Percentiles rank a stretch among this genome's conserved stretches.
These are phyloP conservation scores for Coptodon bakossiorum DNA, from an alignment of 2,113 vertebrate genomes.

Conservation along the genomic window DNA sequence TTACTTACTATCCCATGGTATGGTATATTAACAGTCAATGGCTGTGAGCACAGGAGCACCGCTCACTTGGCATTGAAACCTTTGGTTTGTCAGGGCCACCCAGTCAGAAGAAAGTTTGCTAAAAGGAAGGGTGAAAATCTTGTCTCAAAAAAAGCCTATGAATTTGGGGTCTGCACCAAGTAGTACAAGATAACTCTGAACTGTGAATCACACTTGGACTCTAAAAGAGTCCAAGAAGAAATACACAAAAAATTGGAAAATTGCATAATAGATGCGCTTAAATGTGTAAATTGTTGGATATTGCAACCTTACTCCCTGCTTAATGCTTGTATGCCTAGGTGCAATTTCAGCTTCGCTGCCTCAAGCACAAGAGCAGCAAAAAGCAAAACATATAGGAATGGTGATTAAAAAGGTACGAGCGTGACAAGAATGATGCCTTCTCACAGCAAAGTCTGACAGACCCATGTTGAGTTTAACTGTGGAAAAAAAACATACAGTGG, in stretches of 20 bases:
- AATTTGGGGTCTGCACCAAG: neutral
- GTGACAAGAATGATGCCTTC: neutral
- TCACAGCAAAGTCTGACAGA: neutral
- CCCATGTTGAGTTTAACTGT: neutral
- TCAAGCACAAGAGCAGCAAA: neutral
- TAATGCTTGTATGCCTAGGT: neutral
- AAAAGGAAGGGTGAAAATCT: neutral
- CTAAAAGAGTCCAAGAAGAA: neutral
- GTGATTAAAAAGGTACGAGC: neutral
- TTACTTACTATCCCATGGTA: neutral
- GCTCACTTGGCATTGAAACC: neutral
- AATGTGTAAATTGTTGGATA: neutral
- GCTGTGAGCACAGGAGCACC: neutral
- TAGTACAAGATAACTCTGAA: neutral
- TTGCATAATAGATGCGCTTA: neutral
- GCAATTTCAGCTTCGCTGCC: neutral
- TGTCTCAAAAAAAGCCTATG: neutral
- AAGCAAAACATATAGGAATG: neutral
- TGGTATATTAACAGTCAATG: too few species aligned
- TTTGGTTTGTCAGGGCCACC: neutral
- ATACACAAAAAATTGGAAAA: neutral
- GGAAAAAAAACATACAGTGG: neutral
- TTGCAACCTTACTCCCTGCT: neutral
- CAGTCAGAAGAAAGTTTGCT: neutral
- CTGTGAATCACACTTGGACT: neutral